Evolutionary conservation across 2,888 invertebrate genomes (phyloP).

Genomic region (Tipula unca): DNA sequence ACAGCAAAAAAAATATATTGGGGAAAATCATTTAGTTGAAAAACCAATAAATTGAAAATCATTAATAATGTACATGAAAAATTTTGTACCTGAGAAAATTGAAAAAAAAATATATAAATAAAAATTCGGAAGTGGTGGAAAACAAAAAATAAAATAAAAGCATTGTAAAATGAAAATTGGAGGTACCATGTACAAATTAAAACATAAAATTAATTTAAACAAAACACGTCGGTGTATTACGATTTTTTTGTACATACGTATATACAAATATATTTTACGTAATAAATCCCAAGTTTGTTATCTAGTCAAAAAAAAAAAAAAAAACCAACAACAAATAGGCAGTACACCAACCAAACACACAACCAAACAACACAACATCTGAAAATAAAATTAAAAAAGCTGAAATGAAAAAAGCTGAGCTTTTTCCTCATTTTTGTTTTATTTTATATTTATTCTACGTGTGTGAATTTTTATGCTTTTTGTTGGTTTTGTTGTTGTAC

Average conservation of each 20-base stretch:
- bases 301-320: background rate
- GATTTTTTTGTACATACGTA: background rate
- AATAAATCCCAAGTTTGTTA: slow-evolving; percentile 14
- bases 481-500: background rate
- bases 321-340: background rate
- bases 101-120: background rate
- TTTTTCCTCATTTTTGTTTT: background rate
- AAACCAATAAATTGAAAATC: slow-evolving; percentile 4
- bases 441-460: background rate
- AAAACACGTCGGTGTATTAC: slow-evolving; percentile 14
- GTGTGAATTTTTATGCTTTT: background rate
- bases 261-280: background rate
- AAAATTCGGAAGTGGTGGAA: background rate
- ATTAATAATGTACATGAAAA: slow-evolving; percentile 3
- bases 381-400: background rate
- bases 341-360: background rate
- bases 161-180: background rate
- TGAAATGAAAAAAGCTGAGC: background rate
- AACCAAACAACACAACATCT: background rate
- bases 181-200: background rate
- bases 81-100: background rate
- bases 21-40: background rate
- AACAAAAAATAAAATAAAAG: background rate
- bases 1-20: background rate
- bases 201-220: slow-evolving; percentile 14